Evolutionary conservation across 2,888 invertebrate genomes (phyloP).

Genomic region (Lottia scabra): DNA sequence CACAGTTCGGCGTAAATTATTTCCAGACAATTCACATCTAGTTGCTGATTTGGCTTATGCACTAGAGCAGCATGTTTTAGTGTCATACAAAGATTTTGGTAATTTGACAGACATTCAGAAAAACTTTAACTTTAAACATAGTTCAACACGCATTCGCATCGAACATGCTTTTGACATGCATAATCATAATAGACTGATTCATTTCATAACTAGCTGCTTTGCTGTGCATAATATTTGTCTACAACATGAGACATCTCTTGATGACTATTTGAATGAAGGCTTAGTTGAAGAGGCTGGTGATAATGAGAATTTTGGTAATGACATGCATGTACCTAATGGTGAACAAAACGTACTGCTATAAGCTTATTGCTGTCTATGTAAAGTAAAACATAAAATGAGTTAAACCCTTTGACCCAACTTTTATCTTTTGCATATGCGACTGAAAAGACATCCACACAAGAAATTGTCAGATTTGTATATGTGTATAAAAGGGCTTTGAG

Average conservation of each 20-base stretch:
- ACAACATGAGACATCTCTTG: background rate
- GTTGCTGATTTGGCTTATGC: background rate
- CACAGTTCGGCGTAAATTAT: background rate
- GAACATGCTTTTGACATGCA: conserved; percentile 1
- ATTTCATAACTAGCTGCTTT: background rate
- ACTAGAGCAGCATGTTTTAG: background rate
- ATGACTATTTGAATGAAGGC: background rate
- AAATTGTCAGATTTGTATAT: too few relatives aligned
- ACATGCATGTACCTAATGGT: background rate
- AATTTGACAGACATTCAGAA: conserved; percentile 4
- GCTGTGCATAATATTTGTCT: background rate
- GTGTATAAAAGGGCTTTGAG: too few relatives aligned
- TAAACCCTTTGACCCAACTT: too few relatives aligned
- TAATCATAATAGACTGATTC: background rate
- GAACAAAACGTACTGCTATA: background rate
- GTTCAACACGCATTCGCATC: conserved; percentile 1
- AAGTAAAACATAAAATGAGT: too few relatives aligned
- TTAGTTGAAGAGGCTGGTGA: background rate
- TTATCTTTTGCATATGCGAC: too few relatives aligned
- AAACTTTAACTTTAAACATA: background rate
- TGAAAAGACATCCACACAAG: too few relatives aligned
- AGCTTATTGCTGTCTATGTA: background rate
- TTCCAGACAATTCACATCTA: background rate
- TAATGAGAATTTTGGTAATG: background rate
- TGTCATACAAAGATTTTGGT: background rate